Percentiles rank a stretch among this genome's conserved stretches.
These are phyloP conservation scores for Mesitornis unicolor DNA, from an alignment of 2,113 vertebrate genomes.

Conservation along the genomic window DNA sequence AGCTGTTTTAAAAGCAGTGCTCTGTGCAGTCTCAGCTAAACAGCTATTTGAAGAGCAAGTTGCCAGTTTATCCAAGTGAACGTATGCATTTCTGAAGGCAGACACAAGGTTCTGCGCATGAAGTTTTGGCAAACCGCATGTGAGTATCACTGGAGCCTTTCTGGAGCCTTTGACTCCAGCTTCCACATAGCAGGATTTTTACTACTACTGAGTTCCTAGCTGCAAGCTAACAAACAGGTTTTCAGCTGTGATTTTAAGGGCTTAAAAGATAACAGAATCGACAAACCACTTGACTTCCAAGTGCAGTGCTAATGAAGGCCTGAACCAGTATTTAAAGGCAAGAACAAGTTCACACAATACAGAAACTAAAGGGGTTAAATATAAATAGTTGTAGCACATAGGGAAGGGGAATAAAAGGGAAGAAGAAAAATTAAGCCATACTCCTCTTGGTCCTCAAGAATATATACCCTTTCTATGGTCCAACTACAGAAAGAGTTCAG, in stretches of 20 bases:
- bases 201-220: neutral
- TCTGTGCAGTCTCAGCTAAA: neutral
- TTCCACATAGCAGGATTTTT: neutral
- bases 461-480: neutral
- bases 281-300: neutral
- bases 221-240: neutral
- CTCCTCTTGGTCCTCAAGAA: accelerated
- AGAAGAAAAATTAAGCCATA: neutral
- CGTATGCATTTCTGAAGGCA: neutral
- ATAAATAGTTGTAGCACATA: neutral
- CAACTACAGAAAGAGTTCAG: neutral
- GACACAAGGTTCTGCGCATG: neutral
- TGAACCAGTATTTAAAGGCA: neutral
- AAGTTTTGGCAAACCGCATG: neutral
- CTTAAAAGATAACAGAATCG: neutral
- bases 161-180: neutral
- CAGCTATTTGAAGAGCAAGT: neutral
- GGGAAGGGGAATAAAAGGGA: neutral
- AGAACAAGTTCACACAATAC: neutral
- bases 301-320: neutral
- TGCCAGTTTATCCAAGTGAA: neutral
- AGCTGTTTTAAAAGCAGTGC: neutral
- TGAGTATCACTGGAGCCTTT: neutral
- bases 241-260: neutral
- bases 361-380: neutral